Conservation (phyloP, 2,888 invertebrate species). For the Masnerella sp. region DNA sequence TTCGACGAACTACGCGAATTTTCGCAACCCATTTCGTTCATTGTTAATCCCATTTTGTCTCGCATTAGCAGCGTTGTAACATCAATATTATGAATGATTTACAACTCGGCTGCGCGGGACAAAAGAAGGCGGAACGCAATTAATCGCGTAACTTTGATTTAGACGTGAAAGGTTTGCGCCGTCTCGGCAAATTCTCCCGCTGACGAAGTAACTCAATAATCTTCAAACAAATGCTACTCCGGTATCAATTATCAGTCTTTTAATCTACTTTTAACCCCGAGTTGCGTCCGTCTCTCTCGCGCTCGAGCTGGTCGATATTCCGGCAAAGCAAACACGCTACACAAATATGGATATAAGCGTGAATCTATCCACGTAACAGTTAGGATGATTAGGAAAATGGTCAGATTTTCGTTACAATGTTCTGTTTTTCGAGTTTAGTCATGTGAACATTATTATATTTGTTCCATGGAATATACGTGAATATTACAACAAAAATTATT, state of each 20-base stretch:
- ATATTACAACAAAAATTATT: too few relatives aligned
- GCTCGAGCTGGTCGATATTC: slow-evolving; percentile 67
- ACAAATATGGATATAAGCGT: slow-evolving; percentile 67
- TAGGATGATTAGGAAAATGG: slow-evolving; percentile 26
- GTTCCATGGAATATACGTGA: too few relatives aligned
- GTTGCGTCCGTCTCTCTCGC: slow-evolving; percentile 45
- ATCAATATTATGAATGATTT: too few relatives aligned
- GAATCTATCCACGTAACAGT: slow-evolving; percentile 22
- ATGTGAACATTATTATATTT: background rate
- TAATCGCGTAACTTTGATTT: slow-evolving; percentile 32
- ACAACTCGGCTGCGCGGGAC: too few relatives aligned
- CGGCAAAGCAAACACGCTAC: slow-evolving; percentile 69
- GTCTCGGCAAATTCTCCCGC: slow-evolving; percentile 39
- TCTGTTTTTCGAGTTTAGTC: background rate
- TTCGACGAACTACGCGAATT: too few relatives aligned
- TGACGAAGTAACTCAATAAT: slow-evolving; percentile 70
- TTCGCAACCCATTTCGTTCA: too few relatives aligned
- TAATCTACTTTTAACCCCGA: slow-evolving; percentile 72
- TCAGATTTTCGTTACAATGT: slow-evolving; percentile 6
- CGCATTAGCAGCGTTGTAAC: too few relatives aligned
- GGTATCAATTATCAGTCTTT: slow-evolving; percentile 71
- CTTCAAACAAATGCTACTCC: slow-evolving; percentile 69
- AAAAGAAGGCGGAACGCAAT: too few relatives aligned
- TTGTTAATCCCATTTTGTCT: too few relatives aligned
- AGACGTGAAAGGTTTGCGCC: too few relatives aligned